These are phyloP conservation scores for Nebria ingens DNA, from an alignment of 1,140 invertebrate genomes.

Conservation along the genomic window DNA sequence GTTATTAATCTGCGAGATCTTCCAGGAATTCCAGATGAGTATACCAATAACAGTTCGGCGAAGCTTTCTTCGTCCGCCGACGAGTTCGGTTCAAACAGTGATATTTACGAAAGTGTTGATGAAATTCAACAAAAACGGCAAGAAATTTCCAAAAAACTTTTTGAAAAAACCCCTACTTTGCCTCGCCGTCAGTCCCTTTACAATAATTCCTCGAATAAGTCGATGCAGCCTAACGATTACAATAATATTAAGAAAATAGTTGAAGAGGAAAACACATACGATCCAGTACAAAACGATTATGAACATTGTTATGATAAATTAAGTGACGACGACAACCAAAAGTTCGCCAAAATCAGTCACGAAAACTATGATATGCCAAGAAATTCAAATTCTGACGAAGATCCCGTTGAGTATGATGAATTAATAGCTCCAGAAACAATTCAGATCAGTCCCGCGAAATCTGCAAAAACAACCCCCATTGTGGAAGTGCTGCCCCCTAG, in stretches of 20 bases:
- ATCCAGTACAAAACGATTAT: background rate
- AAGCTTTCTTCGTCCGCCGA: background rate
- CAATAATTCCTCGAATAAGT: background rate
- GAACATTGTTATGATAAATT: too few relatives aligned
- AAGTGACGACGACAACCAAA: too few relatives aligned
- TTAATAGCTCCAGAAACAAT: background rate
- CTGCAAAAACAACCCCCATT: too few relatives aligned
- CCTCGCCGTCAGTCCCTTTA: background rate
- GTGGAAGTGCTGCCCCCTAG: too few relatives aligned
- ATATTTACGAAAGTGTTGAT: background rate
- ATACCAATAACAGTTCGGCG: background rate
- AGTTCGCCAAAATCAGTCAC: background rate
- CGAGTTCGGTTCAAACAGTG: background rate
- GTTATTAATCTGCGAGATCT: background rate
- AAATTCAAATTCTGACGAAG: background rate
- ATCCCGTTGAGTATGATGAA: background rate
- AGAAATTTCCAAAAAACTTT: background rate
- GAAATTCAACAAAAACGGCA: background rate
- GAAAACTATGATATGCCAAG: too few relatives aligned
- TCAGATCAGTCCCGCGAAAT: too few relatives aligned
- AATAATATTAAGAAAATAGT: background rate
- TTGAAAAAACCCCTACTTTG: background rate
- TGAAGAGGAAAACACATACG: background rate
- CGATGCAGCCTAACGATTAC: background rate
- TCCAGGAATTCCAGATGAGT: background rate